Percentiles rank a stretch among this genome's conserved stretches.
Conservation (phyloP, 2,113 vertebrate species). For the Quiscalus mexicanus region DNA sequence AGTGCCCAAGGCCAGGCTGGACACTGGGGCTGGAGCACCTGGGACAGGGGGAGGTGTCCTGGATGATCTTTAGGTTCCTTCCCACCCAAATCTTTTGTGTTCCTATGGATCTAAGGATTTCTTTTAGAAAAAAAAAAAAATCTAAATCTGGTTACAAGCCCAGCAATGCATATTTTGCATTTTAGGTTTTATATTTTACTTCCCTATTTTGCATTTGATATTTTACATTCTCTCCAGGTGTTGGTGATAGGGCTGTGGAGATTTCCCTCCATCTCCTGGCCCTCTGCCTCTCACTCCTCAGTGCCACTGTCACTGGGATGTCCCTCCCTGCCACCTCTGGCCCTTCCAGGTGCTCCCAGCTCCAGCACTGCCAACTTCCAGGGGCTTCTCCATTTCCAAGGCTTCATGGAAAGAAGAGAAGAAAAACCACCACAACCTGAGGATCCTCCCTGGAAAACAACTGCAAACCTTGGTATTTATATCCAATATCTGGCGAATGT, state of each 20-base stretch:
- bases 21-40: neutral
- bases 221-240: neutral
- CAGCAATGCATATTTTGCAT: no score
- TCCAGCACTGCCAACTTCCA: rapidly evolving
- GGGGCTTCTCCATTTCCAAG: neutral
- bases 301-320: neutral
- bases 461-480: neutral
- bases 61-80: neutral
- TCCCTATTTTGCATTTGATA: no score
- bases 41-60: neutral
- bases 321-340: neutral
- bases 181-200: no score
- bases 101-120: neutral
- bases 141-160: neutral
- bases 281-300: no score
- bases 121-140: neutral
- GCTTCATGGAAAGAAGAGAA: neutral
- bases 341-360: neutral
- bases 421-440: neutral
- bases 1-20: neutral
- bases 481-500: neutral
- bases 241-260: rapidly evolving
- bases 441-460: neutral
- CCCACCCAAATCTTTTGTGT: no score
- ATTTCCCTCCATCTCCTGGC: no score